Base-by-base conservation (phyloP, 2,888 invertebrate species). In the Diaprepes abbreviatus region DNA sequence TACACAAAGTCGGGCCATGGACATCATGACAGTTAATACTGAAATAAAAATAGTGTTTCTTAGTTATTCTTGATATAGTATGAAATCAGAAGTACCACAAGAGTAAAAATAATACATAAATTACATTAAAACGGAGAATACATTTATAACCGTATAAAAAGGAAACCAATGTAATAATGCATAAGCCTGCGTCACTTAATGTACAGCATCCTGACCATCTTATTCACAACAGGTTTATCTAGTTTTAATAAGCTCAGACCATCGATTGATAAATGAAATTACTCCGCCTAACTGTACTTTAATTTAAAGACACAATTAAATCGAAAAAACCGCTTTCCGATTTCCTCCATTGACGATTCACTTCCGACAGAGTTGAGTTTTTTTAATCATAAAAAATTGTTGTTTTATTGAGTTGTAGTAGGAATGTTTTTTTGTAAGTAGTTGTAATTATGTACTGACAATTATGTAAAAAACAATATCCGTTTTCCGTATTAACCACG, bases 161-260 rank as follows among this genome's bases (percentile, higher is more conserved):
- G 73, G 74, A 71, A 74, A 74, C 72, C 74, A 74, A 74, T 70
- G 71, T 74, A 74, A 73, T 71, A 63, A 68, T 68, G 72, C 74
- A 73, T 72, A 72, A 71, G 74, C 74, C 72, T 70, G 74, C 74
- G 74, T 75, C 73, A 73, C 70, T 75, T 76, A 76, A 76, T 76
- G 73, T 72, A 74, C 74, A 70, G 72, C 76, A 75, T 76, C 76
- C 76, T 75, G 76, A 66, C 72, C 52, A 71, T 71, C 73, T 74
- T 71, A 74, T 73, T 73, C 31, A 48, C 70, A 66, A 74, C 76
- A 73, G 76, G 76, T 76, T 75, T 75, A 74, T 76, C 76, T 76
- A 74, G 74, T 75, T 76, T 71, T 75, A 74, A 75, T 74, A 66
- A 66, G 70, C 66, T 66, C 55, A 52, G 67, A 70, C 66, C 67